A percentile compares a stretch with the other conserved stretches of the same genome.
These are phyloP conservation scores for Lordiphosa mommai DNA, from an alignment of 1,140 invertebrate genomes.

Conservation along the genomic window DNA sequence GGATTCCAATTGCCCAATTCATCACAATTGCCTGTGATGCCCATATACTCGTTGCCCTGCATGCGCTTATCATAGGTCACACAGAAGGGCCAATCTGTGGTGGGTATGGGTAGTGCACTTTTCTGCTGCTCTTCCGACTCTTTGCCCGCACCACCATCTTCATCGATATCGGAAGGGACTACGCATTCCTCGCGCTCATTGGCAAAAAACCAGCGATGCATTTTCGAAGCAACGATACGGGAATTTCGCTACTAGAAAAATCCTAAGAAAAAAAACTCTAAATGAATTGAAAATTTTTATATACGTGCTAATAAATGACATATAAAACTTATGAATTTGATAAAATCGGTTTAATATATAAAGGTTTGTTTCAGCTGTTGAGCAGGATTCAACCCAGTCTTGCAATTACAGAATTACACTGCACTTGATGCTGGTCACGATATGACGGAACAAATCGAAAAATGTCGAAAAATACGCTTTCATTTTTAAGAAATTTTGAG, in stretches of 20 bases:
- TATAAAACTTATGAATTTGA: no score
- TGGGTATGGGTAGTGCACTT: neutral
- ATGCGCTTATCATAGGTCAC: slow-evolving; percentile 16
- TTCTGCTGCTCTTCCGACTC: neutral
- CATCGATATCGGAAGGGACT: neutral
- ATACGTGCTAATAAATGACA: neutral
- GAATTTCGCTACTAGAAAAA: slow-evolving; percentile 19
- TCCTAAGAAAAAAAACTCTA: neutral
- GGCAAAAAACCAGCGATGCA: slow-evolving; percentile 73
- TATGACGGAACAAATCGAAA: no score
- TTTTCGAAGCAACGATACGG: neutral
- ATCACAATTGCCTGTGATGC: slow-evolving; percentile 79
- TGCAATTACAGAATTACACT: no score
- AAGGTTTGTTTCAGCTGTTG: no score
- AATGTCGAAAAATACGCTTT: no score
- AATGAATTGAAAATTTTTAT: slow-evolving; percentile 37
- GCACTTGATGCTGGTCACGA: no score
- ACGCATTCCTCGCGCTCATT: slow-evolving; percentile 48
- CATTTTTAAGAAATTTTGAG: no score
- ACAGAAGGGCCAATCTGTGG: slow-evolving; percentile 50
- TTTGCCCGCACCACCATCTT: neutral
- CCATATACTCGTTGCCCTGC: slow-evolving; percentile 77
- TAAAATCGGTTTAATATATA: no score
- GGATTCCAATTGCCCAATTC: slow-evolving; percentile 80
- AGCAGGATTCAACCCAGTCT: no score